Evolutionary conservation across 2,888 invertebrate species (phyloP).

Genomic region (Stictocephala bisonia): DNA sequence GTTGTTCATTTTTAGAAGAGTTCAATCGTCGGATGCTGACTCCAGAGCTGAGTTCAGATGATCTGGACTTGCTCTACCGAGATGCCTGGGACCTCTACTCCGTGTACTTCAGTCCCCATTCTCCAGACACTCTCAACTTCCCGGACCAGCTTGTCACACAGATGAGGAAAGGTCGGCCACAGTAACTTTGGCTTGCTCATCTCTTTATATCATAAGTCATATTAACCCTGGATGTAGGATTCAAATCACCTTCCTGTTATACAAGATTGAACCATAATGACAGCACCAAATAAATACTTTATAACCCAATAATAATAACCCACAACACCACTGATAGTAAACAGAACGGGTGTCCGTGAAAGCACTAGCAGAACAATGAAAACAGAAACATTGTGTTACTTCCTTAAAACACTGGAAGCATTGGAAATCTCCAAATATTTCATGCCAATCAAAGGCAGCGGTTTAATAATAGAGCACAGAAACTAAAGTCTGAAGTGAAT

Average conservation of each 20-base stretch:
- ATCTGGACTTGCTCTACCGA: conserved; percentile 72
- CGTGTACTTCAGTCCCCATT: conserved; percentile 73
- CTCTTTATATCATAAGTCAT: conserved; percentile 23
- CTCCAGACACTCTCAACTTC: conserved; percentile 72
- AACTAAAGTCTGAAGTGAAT: too few species aligned
- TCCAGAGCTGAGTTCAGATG: conserved; percentile 76
- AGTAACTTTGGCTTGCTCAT: too few species aligned
- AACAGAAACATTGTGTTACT: too few species aligned
- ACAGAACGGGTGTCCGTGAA: too few species aligned
- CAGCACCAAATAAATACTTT: neutral
- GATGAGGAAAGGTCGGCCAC: conserved; percentile 65
- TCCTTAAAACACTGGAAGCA: too few species aligned
- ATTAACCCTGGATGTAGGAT: neutral
- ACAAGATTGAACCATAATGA: neutral
- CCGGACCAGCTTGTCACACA: conserved; percentile 69
- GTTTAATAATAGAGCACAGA: too few species aligned
- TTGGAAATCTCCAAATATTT: too few species aligned
- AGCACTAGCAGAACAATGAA: too few species aligned
- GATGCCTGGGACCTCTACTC: conserved; percentile 77
- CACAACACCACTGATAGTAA: too few species aligned
- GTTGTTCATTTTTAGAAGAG: too few species aligned
- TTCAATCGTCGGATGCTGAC: conserved; percentile 83
- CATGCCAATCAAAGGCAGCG: too few species aligned
- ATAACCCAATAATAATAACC: too few species aligned
- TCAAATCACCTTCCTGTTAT: neutral